These are phyloP conservation scores for Cepaea nemoralis DNA, from an alignment of 1,140 invertebrate species.

Conservation along the genomic window DNA sequence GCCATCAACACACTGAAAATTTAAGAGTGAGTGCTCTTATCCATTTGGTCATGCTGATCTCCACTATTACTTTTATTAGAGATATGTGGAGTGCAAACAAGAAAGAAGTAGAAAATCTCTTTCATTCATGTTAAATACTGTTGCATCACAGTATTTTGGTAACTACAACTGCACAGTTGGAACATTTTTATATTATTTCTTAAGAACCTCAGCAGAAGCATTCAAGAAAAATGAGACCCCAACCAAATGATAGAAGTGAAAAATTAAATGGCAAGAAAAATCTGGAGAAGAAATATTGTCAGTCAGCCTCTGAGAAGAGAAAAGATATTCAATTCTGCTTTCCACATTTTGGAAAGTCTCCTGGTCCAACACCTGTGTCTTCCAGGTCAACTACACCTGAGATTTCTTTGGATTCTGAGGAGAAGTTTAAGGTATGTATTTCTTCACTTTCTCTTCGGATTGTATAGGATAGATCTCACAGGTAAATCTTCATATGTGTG, in stretches of 20 bases:
- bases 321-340: constrained; percentile 46
- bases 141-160: no score
- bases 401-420: constrained; percentile 29
- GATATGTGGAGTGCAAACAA: no score
- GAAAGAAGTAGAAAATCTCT: no score
- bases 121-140: no score
- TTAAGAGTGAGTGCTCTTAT: no score
- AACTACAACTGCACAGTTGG: neutral
- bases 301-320: constrained; percentile 27
- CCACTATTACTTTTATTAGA: no score
- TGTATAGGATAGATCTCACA: no score
- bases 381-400: constrained; percentile 53
- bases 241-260: neutral
- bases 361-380: constrained; percentile 61
- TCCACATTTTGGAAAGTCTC: constrained; percentile 65
- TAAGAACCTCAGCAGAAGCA: neutral
- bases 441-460: no score
- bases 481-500: no score
- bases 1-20: no score
- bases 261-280: constrained; percentile 30
- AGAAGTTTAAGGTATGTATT: constrained; percentile 12
- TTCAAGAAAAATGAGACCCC: neutral
- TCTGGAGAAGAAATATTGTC: neutral
- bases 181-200: no score
- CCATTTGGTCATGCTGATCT: no score